Conservation (phyloP, 2,888 invertebrate genomes). For the Eupithecia pulchellata region DNA sequence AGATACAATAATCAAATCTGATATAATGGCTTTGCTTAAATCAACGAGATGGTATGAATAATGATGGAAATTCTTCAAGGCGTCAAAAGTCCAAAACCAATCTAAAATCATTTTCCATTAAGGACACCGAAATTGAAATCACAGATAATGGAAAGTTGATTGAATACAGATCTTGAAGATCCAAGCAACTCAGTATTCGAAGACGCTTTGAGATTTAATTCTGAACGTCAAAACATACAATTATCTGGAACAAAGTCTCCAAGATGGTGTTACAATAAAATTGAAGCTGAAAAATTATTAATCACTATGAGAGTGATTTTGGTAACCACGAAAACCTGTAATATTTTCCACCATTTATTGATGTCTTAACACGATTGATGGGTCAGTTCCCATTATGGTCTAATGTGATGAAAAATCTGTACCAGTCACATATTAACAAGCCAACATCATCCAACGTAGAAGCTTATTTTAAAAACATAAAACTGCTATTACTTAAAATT, state of each 20-base stretch:
- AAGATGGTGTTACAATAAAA: slow-evolving; percentile 8
- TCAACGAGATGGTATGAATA: slow-evolving; percentile 10
- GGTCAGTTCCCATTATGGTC: slow-evolving; percentile 23
- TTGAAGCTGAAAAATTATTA: slow-evolving; percentile 1
- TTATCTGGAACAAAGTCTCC: slow-evolving; percentile 6
- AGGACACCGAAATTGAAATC: slow-evolving; percentile 5
- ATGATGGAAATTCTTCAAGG: slow-evolving; percentile 10
- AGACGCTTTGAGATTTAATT: slow-evolving; percentile 10
- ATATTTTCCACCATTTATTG: slow-evolving; percentile 16
- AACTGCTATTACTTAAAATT: slow-evolving; percentile 5
- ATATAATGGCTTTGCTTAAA: background rate
- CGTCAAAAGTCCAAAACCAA: slow-evolving; percentile 6
- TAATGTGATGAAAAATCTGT: slow-evolving; percentile 17
- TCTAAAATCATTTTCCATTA: slow-evolving; percentile 7
- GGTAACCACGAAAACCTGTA: slow-evolving; percentile 8
- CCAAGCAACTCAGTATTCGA: slow-evolving; percentile 8
- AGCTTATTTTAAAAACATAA: slow-evolving; percentile 10
- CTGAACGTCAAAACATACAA: slow-evolving; percentile 3
- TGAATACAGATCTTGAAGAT: slow-evolving; percentile 10
- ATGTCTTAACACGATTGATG: slow-evolving; percentile 14
- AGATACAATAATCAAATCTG: no score
- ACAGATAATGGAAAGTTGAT: background rate
- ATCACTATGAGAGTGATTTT: slow-evolving; percentile 2
- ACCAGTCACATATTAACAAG: slow-evolving; percentile 12
- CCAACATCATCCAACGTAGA: slow-evolving; percentile 6